These are phyloP conservation scores for Tamias sibiricus DNA, from an alignment of 2,113 vertebrate genomes.

Conservation along the genomic window DNA sequence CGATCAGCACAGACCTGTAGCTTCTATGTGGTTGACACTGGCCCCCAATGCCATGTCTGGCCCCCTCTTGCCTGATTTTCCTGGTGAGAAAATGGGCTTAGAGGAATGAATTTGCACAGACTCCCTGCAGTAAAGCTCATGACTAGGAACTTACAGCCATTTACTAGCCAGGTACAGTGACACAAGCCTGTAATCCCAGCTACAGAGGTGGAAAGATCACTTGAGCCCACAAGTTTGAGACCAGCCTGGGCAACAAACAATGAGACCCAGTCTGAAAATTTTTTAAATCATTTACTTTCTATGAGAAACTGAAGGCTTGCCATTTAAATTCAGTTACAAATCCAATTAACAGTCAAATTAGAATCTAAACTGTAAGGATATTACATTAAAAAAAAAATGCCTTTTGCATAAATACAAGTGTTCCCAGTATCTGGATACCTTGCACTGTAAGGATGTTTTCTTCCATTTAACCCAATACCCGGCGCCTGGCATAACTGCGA, in stretches of 20 bases:
- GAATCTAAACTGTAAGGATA: not conserved
- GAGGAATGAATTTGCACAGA: not conserved
- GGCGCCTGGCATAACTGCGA: not conserved
- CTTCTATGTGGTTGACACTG: not conserved
- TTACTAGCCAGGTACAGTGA: not conserved
- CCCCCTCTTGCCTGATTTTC: not conserved
- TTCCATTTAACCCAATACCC: not conserved
- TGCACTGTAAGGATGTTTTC: not conserved
- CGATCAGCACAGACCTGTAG: too few relatives aligned
- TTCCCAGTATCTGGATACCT: not conserved
- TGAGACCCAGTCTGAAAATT: not conserved
- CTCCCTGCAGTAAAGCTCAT: fast-evolving
- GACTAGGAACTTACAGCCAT: not conserved
- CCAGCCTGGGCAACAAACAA: not conserved
- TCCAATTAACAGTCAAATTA: not conserved
- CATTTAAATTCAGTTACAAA: not conserved
- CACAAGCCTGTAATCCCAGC: not conserved
- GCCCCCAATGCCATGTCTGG: too few relatives aligned
- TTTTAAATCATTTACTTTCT: not conserved
- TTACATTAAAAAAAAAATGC: not conserved
- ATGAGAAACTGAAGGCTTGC: not conserved
- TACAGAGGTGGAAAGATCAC: not conserved
- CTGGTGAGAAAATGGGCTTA: not conserved
- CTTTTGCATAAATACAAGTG: not conserved
- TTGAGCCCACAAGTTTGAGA: not conserved